phyloP scores from a whole-genome alignment of 2,113 vertebrate species.

The Labeo catla region DNA sequence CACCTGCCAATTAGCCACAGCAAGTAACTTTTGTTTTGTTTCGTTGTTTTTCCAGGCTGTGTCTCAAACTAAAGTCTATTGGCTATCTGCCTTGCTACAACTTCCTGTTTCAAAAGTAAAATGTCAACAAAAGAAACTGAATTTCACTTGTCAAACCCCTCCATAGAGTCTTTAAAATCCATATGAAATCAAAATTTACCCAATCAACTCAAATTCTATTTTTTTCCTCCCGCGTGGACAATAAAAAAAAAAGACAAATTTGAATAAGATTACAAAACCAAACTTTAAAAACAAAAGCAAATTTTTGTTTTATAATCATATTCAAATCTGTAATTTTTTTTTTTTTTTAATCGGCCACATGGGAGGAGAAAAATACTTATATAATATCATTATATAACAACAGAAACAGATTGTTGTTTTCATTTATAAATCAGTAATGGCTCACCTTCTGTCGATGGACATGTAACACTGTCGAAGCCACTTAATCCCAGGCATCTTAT shows the following conservation, averaged over 20 bases:
- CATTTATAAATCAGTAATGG: background rate
- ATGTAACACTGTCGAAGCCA: constrained; percentile 85
- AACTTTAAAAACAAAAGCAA: background rate
- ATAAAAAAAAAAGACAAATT: too few species aligned
- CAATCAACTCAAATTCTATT: background rate
- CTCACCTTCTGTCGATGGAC: constrained; percentile 77
- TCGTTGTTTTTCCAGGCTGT: background rate
- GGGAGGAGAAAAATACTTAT: background rate
- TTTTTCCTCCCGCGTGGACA: too few species aligned
- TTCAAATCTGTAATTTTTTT: background rate
- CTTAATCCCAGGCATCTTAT: constrained; percentile 77
- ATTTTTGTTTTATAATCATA: background rate
- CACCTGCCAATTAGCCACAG: background rate
- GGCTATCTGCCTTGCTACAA: background rate
- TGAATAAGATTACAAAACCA: too few species aligned
- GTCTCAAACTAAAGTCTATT: background rate
- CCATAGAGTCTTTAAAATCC: background rate
- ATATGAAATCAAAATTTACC: background rate
- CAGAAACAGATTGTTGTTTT: background rate
- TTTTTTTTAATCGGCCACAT: background rate
- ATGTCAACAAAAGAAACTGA: background rate
- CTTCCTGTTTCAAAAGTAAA: background rate
- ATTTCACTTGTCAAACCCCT: background rate
- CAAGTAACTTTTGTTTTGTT: background rate
- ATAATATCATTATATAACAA: background rate